Base-by-base conservation (phyloP, 2,113 vertebrate genomes). In the Xiphophorus maculatus region DNA sequence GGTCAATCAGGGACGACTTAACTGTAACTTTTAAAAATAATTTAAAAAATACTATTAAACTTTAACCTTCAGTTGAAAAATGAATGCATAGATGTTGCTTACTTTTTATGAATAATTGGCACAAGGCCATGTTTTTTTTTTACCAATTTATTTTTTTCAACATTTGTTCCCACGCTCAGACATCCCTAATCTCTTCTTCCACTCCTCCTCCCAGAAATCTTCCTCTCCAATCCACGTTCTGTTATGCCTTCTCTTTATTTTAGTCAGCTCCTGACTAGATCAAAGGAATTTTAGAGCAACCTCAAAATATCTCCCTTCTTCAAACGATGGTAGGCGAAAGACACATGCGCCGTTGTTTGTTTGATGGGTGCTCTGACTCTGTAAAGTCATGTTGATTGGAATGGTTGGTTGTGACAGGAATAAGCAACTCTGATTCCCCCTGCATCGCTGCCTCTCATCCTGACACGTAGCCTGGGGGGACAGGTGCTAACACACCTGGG, bases 211-310 rank as follows among this genome's bases (percentile, higher is more conserved):
- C 68, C 63, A 22, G 51, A 69, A 29, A 3, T 77, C 33, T 67
- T 65, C 51, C 73, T 72, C 30, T 33, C 3, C 58, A 33, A 13
- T 65, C 40, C 35, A 29, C 8, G 2, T 65, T 76, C 71, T 64
- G 69, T 68, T 54, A 64, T 74, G 40, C 64, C 30, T 74, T 37
- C 54, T 63, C 72, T 76, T 84, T 71, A 74, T 81, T 85, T 79
- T 65, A 42, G 37, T 71, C 73, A 69, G 63, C 80, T 87, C 65
- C 73, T 15, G 22, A 75, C 63, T 3, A 85, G 80, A 91, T 92
- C 86, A 90, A 91, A 91, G 72, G 89, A 87, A 91, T 90, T 80
- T 87, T 82, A 58, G 80, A 89, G 82, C 71, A 73, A 54, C 75
- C 87, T 89, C 64, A 85, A 91, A 90, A 90, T 90, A 86, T 85